These are phyloP conservation scores for Cyanoramphus novaezelandiae DNA, from an alignment of 2,113 vertebrate genomes.

Conservation along the genomic window DNA sequence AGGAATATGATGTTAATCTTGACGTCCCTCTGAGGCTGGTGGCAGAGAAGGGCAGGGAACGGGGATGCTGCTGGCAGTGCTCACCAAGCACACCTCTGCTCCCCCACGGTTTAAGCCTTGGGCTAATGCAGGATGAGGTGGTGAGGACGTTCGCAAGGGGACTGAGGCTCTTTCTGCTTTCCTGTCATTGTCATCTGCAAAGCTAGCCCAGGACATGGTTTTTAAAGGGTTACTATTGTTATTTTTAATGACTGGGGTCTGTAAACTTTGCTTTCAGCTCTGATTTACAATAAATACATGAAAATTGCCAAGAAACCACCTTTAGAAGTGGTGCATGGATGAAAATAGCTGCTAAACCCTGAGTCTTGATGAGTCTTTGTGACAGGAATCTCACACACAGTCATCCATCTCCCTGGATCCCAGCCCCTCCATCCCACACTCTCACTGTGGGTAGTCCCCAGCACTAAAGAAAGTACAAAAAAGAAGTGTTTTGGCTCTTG, in stretches of 20 bases:
- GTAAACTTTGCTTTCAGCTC: neutral
- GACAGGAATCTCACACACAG: neutral
- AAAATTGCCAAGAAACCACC: neutral
- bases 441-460: neutral
- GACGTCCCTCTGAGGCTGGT: neutral
- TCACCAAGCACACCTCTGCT: fast-evolving
- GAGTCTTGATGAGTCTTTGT: neutral
- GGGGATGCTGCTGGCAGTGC: neutral
- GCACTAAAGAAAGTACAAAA: neutral
- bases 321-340: neutral
- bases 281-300: neutral
- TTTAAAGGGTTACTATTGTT: neutral
- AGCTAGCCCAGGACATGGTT: neutral
- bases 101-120: neutral
- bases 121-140: neutral
- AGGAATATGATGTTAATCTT: conserved; percentile 8
- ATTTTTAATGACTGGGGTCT: fast-evolving
- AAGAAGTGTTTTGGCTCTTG: neutral
- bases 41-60: neutral
- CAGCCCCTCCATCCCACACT: neutral
- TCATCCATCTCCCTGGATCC: neutral
- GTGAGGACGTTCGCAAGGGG: neutral
- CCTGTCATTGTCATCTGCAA: neutral
- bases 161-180: neutral
- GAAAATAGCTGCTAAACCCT: neutral